These are phyloP conservation scores for Caracal caracal DNA, from an alignment of 2,113 vertebrate genomes.

Conservation along the genomic window DNA sequence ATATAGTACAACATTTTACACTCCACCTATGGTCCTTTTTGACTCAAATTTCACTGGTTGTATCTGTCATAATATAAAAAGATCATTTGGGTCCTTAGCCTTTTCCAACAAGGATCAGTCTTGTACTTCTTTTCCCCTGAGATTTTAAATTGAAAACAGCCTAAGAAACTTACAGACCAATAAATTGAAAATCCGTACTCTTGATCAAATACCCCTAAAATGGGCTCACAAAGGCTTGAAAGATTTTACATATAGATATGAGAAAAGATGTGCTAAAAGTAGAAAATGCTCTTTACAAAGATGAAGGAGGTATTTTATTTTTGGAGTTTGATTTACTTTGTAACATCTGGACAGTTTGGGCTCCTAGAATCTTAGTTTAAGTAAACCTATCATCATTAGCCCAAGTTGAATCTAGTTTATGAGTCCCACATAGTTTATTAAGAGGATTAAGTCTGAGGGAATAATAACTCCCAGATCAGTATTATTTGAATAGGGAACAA, in stretches of 20 bases:
- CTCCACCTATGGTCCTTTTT: neutral
- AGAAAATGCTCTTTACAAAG: neutral
- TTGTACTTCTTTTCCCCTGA: neutral
- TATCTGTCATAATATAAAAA: neutral
- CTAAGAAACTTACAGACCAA: neutral
- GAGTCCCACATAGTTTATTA: constrained; percentile 86
- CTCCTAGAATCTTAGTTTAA: constrained; percentile 84
- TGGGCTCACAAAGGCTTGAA: neutral
- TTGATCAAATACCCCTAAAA: neutral
- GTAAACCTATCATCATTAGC: constrained; percentile 81
- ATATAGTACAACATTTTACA: neutral
- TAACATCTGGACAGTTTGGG: constrained; percentile 83
- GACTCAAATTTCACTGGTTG: neutral
- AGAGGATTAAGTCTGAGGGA: constrained; percentile 82
- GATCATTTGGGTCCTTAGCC: neutral
- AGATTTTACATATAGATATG: neutral
- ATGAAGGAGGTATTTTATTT: neutral
- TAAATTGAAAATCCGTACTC: neutral
- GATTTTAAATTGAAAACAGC: neutral
- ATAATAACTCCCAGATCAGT: constrained; percentile 60
- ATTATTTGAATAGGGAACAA: neutral
- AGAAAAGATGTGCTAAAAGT: neutral
- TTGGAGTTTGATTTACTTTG: constrained; percentile 80
- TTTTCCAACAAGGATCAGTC: neutral
- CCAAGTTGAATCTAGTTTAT: constrained; percentile 82